Base-by-base conservation (phyloP, 2,888 invertebrate species). In the Hirtodrosophila alboralis region DNA sequence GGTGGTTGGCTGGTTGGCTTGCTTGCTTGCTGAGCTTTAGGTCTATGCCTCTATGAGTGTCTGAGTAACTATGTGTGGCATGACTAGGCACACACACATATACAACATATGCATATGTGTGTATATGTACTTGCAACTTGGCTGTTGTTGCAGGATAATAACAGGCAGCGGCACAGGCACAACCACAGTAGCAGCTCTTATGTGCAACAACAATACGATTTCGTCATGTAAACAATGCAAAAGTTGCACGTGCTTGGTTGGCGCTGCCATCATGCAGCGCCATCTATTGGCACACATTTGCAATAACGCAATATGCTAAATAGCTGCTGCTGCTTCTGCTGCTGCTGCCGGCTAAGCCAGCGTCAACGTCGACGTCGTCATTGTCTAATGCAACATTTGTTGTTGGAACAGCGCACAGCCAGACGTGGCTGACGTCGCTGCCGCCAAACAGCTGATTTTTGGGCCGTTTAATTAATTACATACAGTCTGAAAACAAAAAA, bases 281-380 rank as follows among this genome's bases (percentile, higher is more conserved):
- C 85, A 80, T 81, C 81, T 86, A 86, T 86, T 80, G 86, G 84
- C 86, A 85, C 74, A 76, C 74, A 75, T 84, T 79, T 48, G 61
- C 70, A 65, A 62, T 70, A 80, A 58, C 64, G 62, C 64, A 86
- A 80, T 86, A 80, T 84, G 80, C 86, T 83, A 79, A 85, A 85
- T 69, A 83, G 65, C 63, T 49, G 34, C 60, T 45, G 57, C 2
- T 37, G 69, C 62, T 38, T 54, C 36, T 43, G 18, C 45, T 36
- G 37, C 53, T 49, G 66, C 47, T 43, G 54, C 44, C 72, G 51
- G 54, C 51, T 59, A 47, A 37, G 72, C 53, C 49, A 23, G 23
- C 38, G 53, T 49, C 49, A 28, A 36, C 36, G 40, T 52, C 34
- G 48, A 33, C 56, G 33, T 65, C 34, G 30, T 57, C 43, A 60